Conservation (phyloP, 2,888 invertebrate genomes). For the Cryptocephalus primarius region DNA sequence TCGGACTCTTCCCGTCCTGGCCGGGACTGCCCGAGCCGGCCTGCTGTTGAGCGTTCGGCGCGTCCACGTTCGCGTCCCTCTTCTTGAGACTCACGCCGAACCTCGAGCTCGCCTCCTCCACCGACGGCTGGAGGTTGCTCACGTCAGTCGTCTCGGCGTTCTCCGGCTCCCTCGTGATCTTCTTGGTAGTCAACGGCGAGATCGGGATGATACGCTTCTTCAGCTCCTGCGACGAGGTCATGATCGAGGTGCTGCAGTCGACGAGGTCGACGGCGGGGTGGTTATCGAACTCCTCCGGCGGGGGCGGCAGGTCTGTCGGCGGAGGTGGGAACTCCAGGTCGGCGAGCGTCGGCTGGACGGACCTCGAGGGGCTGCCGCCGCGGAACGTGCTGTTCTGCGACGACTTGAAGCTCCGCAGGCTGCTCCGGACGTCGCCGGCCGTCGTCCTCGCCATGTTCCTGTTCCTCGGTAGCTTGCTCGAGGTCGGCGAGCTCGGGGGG, state of each 20-base stretch:
- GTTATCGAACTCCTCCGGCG: slow-evolving; percentile 51
- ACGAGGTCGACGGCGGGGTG: slow-evolving; percentile 24
- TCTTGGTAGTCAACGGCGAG: slow-evolving; percentile 29
- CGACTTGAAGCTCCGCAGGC: slow-evolving; percentile 36
- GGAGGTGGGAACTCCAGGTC: slow-evolving; percentile 85
- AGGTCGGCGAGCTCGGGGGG: slow-evolving; percentile 50
- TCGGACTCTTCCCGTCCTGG: slow-evolving; percentile 33
- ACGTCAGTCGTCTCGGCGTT: slow-evolving; percentile 35
- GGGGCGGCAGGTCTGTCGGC: slow-evolving; percentile 68
- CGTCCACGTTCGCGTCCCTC: slow-evolving; percentile 51
- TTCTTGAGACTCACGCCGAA: slow-evolving; percentile 60
- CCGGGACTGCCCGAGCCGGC: slow-evolving; percentile 34
- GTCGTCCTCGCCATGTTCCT: slow-evolving; percentile 36
- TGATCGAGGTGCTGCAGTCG: slow-evolving; percentile 23
- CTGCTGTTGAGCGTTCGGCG: slow-evolving; percentile 37
- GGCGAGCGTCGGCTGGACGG: slow-evolving; percentile 62
- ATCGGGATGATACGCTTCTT: slow-evolving; percentile 32
- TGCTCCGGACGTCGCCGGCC: slow-evolving; percentile 33
- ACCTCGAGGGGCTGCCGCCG: slow-evolving; percentile 55
- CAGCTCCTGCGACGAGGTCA: slow-evolving; percentile 29
- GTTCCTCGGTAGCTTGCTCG: slow-evolving; percentile 46
- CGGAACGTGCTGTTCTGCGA: slow-evolving; percentile 29
- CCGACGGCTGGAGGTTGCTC: slow-evolving; percentile 53
- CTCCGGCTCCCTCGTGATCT: slow-evolving; percentile 24
- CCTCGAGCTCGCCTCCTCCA: slow-evolving; percentile 60